Evolutionary conservation across 92 coral and sea anemone genomes (phyloP).

Genomic region (Epizoanthus ramosus): DNA sequence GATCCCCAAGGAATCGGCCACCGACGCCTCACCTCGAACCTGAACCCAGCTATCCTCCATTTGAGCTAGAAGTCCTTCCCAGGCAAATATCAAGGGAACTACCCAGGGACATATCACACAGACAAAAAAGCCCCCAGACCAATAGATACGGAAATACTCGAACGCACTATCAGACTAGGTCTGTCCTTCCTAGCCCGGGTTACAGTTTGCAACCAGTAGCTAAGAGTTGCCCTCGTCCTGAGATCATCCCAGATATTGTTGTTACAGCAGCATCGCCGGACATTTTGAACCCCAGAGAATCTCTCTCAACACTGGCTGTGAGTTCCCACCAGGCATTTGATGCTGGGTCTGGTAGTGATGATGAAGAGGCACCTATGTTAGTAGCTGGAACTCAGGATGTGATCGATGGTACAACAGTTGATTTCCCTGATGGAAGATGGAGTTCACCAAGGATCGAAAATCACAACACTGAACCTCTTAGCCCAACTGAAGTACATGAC

Average conservation of each 20-base stretch:
- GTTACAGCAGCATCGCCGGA: conserved; percentile 75
- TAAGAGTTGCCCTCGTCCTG: not conserved
- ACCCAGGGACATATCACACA: not conserved
- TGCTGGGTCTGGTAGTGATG: conserved; percentile 35
- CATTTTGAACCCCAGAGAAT: conserved; percentile 65
- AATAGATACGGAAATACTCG: not conserved
- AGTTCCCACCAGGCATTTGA: conserved; percentile 25
- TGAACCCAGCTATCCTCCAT: conserved; percentile 38
- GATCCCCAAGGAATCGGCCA: conserved; percentile 28
- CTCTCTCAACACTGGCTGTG: conserved; percentile 44
- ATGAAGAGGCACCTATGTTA: conserved; percentile 33
- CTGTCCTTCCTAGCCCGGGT: not conserved
- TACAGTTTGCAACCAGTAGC: conserved; percentile 10
- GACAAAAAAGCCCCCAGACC: not conserved
- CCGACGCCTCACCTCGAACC: conserved; percentile 36
- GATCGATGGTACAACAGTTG: conserved; percentile 27
- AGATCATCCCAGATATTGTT: conserved; percentile 58
- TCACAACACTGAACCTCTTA: not conserved
- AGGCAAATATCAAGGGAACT: conserved; percentile 54
- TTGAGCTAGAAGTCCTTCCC: conserved; percentile 53
- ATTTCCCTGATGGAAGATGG: conserved; percentile 23
- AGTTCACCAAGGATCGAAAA: not conserved
- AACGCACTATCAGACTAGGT: not conserved
- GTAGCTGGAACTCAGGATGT: conserved; percentile 32
- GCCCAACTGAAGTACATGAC: conserved; percentile 18